Evolutionary conservation across 2,113 vertebrate genomes (phyloP).

Genomic region (Lipotes vexillifer): DNA sequence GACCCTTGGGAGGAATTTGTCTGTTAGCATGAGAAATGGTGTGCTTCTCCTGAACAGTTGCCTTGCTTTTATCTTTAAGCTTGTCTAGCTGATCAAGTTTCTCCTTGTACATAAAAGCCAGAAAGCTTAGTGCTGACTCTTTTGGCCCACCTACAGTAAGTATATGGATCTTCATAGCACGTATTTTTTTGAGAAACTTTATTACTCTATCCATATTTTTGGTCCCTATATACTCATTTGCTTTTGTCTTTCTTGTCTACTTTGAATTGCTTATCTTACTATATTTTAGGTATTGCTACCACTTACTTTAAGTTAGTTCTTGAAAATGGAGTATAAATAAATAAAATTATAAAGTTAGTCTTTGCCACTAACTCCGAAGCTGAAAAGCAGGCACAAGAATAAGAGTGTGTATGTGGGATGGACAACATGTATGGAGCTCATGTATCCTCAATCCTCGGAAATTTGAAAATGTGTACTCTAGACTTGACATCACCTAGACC

Average conservation of each 20-base stretch:
- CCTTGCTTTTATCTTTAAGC: constrained; percentile 30
- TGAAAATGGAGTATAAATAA: not conserved
- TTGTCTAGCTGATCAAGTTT: not conserved
- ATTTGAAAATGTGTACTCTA: not conserved
- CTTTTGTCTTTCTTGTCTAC: not conserved
- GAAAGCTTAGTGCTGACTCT: not conserved
- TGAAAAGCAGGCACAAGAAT: not conserved
- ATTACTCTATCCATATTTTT: not conserved
- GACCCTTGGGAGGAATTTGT: constrained; percentile 34
- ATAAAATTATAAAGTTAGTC: not conserved
- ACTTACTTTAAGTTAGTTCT: not conserved
- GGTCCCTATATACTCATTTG: not conserved
- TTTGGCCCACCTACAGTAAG: not conserved
- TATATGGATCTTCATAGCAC: not conserved
- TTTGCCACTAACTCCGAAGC: not conserved
- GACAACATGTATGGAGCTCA: not conserved
- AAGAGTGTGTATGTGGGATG: too few species aligned
- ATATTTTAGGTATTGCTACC: not conserved
- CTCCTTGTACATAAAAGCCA: constrained; percentile 1
- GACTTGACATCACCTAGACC: not conserved
- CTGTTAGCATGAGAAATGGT: constrained; percentile 35
- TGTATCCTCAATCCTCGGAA: not conserved
- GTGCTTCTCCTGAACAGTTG: not conserved
- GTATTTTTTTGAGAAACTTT: not conserved
- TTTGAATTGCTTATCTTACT: not conserved